A percentile compares a stretch with the other conserved stretches of the same genome.
Conservation (phyloP, 2,797 vertebrate genomes). For the Mormyrops boulengeri region DNA sequence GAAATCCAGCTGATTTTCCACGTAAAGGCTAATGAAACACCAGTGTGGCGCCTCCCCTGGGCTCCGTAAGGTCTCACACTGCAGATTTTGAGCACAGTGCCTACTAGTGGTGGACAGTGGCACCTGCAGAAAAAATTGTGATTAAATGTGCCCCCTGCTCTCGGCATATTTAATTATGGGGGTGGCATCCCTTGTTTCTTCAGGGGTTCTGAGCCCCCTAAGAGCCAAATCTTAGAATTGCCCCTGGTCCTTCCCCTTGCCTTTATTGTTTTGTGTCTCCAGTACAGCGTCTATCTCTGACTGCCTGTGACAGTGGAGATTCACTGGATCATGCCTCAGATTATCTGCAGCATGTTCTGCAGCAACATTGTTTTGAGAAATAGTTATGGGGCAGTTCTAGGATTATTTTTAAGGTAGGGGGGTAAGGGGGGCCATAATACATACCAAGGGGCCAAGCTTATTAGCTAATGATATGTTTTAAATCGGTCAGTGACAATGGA, state of each 20-base stretch:
- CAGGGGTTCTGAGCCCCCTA: neutral
- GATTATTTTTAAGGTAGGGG: neutral
- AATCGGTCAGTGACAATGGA: neutral
- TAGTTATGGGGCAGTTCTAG: neutral
- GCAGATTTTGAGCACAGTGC: neutral
- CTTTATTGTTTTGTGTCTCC: neutral
- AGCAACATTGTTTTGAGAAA: neutral
- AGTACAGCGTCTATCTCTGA: neutral
- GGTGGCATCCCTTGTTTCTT: neutral
- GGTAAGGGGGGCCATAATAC: neutral
- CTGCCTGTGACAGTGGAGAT: neutral
- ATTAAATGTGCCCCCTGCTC: neutral
- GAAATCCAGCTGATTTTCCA: neutral
- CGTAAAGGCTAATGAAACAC: neutral
- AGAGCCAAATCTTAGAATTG: neutral
- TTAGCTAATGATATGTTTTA: neutral
- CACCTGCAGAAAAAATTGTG: neutral
- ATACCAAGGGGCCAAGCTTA: neutral
- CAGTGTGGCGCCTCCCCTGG: neutral
- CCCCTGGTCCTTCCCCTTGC: neutral
- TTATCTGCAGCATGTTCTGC: neutral
- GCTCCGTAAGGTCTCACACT: neutral
- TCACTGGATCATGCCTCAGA: constrained; percentile 17
- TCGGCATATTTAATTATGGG: neutral
- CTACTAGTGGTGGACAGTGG: neutral